Percentiles rank a stretch among this genome's conserved stretches.
Conservation (phyloP, 2,113 vertebrate species). For the Malurus elegans region DNA sequence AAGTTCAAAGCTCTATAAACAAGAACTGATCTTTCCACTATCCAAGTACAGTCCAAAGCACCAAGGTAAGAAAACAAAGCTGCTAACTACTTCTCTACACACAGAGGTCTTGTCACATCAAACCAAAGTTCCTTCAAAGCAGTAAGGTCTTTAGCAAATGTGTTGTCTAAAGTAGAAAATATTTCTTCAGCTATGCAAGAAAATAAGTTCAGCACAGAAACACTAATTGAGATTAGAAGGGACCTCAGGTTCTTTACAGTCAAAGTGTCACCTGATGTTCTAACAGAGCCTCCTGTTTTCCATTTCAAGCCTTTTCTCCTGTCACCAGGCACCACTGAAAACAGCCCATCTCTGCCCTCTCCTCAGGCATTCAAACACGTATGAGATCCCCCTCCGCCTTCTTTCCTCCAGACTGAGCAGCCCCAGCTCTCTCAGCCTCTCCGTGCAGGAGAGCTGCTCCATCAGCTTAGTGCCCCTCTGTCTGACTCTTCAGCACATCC, state of each 20-base stretch:
- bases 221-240: background rate
- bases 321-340: background rate
- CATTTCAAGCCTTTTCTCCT: background rate
- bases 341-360: background rate
- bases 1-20: background rate
- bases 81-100: background rate
- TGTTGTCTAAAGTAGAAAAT: background rate
- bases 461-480: background rate
- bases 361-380: background rate
- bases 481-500: background rate
- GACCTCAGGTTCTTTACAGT: background rate
- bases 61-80: background rate
- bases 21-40: background rate
- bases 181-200: background rate
- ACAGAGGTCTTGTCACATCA: background rate
- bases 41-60: background rate
- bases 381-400: background rate
- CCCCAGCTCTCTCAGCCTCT: background rate
- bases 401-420: background rate
- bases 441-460: background rate
- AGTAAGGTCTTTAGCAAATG: background rate
- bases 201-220: background rate
- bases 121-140: background rate
- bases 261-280: background rate
- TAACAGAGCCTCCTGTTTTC: background rate